Base-by-base conservation (phyloP, 2,113 vertebrate genomes). In the Excalfactoria chinensis region DNA sequence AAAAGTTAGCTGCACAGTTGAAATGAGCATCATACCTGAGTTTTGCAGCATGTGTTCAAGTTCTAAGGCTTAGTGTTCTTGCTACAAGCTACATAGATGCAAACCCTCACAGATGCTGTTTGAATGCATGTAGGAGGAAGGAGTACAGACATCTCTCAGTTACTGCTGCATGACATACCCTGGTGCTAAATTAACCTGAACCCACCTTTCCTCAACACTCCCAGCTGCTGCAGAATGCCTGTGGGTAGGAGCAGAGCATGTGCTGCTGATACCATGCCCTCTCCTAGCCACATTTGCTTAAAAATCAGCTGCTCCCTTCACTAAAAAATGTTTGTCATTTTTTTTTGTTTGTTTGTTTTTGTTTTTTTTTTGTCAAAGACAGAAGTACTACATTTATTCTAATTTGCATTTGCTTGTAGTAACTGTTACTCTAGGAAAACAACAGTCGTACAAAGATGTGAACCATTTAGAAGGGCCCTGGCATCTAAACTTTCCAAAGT, bases 181-280 rank as follows among this genome's bases (percentile, higher is more conserved):
- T 21, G 13, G 48, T 78, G 70, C 30, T 20, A 91, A 69, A 86
- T 78, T 28, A 20, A 7, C 18, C 51, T 40, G 53, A 70, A 12
- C 15, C 37, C 81, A 53, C 62, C 53, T 51, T 88, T 90, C 22
- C 51, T 26, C 30, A 37, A 44, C 30, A 3, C 26, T 64, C 74
- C 73, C 40, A 56, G 14, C 40, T 80, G 69, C 62, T 43, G 48
- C 53, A 78, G 40, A 43, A 46, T 68, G 77, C 43, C 25, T 43
- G 30, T 21, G 28, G 48, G 3, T 69, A 32, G 18, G 21, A 60
- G 40, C 32, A 26, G 26, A 43, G 43, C 0, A 0, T 10, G 2
- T 9, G 20, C 66, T 63, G 64, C 41, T 92, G 72, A 84, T 28
- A 41, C 21, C 16, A 55, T 37, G 62, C 28, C 34, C 19, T 43